Evolutionary conservation across 1,140 invertebrate species (phyloP).

Genomic region (Chironomus striatipennis): DNA sequence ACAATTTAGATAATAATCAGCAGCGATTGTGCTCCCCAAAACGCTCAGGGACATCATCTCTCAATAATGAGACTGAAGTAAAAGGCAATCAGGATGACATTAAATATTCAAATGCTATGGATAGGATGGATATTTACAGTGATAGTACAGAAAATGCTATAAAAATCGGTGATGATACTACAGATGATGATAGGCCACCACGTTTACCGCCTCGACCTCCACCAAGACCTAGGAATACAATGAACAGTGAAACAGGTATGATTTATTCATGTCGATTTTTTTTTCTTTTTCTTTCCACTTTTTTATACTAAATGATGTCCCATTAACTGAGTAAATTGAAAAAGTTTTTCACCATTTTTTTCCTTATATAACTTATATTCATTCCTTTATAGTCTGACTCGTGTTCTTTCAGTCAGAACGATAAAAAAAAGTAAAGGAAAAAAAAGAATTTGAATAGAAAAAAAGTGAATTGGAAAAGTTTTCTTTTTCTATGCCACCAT

Average conservation of each 20-base stretch:
- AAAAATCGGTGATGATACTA: slow-evolving; percentile 4
- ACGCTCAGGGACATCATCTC: not conserved
- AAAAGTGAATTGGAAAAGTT: slow-evolving; percentile 20
- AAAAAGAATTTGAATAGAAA: not conserved
- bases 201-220: slow-evolving; percentile 4
- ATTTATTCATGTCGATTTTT: slow-evolving; percentile 22
- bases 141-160: slow-evolving; percentile 15
- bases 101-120: slow-evolving; percentile 21
- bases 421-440: not conserved
- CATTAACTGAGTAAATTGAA: slow-evolving; percentile 22
- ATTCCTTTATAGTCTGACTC: not conserved
- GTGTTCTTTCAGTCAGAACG: not conserved
- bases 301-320: slow-evolving; percentile 20
- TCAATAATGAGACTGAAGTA: slow-evolving; percentile 6
- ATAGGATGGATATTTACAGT: slow-evolving; percentile 15
- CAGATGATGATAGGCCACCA: not conserved
- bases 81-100: slow-evolving; percentile 11
- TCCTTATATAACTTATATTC: not conserved
- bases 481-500: not conserved
- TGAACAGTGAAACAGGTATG: slow-evolving; percentile 19
- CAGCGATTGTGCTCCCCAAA: slow-evolving; percentile 16
- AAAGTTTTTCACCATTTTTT: slow-evolving; percentile 19
- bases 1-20: slow-evolving; percentile 23
- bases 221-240: slow-evolving; percentile 4
- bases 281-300: not conserved